Conservation (phyloP, 2,888 invertebrate genomes). For the Trichopria drosophilae region DNA sequence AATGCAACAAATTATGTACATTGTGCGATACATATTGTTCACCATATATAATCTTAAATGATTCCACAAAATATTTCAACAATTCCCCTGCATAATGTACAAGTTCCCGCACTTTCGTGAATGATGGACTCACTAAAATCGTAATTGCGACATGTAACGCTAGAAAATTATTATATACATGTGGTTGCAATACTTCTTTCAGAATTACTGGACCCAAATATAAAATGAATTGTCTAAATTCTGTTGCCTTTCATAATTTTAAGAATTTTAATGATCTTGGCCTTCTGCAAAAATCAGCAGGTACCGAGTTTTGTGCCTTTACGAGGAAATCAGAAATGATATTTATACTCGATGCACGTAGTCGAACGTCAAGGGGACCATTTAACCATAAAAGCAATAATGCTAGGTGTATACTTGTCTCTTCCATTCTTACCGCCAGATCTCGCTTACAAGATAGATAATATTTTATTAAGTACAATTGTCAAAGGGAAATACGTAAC, state of each 20-base stretch:
- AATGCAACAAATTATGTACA: constrained; percentile 11
- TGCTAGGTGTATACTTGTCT: no score
- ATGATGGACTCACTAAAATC: background rate
- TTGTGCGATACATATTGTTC: constrained; percentile 13
- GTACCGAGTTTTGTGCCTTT: background rate
- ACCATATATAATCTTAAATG: constrained; percentile 6
- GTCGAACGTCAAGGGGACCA: background rate
- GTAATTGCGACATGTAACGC: constrained; percentile 1
- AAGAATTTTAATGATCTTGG: background rate
- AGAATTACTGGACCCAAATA: constrained; percentile 1
- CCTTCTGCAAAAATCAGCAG: background rate
- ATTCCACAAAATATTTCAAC: constrained; percentile 10
- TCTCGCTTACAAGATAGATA: no score
- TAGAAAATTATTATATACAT: background rate
- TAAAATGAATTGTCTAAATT: constrained; percentile 3
- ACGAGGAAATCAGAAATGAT: background rate
- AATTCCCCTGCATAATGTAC: constrained; percentile 10
- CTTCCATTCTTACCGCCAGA: no score
- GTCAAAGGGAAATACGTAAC: no score
- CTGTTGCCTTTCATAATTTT: background rate
- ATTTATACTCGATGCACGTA: background rate
- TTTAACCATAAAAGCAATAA: background rate
- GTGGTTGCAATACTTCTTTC: background rate
- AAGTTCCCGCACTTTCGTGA: background rate
- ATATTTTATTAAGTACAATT: no score